A percentile compares a stretch with the other conserved stretches of the same genome.
Conservation (phyloP, 2,888 invertebrate species). For the Halictus quadricinctus region DNA sequence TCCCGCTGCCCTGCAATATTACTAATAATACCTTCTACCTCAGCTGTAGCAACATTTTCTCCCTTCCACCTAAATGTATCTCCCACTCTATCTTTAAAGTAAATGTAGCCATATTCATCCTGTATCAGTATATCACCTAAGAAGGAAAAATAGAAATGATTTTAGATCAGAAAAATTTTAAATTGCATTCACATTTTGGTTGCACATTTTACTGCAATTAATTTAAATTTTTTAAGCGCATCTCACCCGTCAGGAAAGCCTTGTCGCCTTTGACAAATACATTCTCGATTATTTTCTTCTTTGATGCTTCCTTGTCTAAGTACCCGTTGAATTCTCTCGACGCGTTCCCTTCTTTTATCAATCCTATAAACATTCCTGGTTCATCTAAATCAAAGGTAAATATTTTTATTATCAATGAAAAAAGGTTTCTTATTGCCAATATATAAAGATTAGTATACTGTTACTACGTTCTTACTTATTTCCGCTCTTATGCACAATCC, state of each 20-base stretch:
- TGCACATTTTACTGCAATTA: not conserved
- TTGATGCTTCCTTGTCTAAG: slow-evolving; percentile 85
- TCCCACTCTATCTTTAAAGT: slow-evolving; percentile 86
- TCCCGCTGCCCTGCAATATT: slow-evolving; percentile 88
- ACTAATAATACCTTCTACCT: slow-evolving; percentile 86
- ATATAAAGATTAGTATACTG: not conserved
- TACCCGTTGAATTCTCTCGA: slow-evolving; percentile 89
- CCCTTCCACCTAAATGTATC: slow-evolving; percentile 87
- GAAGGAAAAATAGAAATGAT: not conserved
- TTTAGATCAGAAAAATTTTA: not conserved
- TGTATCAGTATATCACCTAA: slow-evolving; percentile 85
- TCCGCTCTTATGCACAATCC: slow-evolving; percentile 89
- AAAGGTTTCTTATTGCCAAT: not conserved
- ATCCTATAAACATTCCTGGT: slow-evolving; percentile 92
- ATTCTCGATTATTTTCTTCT: slow-evolving; percentile 86
- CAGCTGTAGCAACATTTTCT: slow-evolving; percentile 88
- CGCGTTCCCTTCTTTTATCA: slow-evolving; percentile 86
- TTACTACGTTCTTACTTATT: slow-evolving; percentile 68
- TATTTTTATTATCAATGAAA: not conserved
- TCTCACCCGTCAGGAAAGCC: slow-evolving; percentile 85
- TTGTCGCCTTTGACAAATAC: slow-evolving; percentile 87
- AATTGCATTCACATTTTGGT: not conserved
- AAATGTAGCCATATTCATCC: slow-evolving; percentile 87
- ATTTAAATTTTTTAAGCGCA: not conserved
- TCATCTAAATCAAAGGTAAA: slow-evolving; percentile 85